Evolutionary conservation across 2,888 invertebrate genomes (phyloP), one percentile per base, ranked within the genome.

Genomic region (Allolobophora icterica): DNA sequence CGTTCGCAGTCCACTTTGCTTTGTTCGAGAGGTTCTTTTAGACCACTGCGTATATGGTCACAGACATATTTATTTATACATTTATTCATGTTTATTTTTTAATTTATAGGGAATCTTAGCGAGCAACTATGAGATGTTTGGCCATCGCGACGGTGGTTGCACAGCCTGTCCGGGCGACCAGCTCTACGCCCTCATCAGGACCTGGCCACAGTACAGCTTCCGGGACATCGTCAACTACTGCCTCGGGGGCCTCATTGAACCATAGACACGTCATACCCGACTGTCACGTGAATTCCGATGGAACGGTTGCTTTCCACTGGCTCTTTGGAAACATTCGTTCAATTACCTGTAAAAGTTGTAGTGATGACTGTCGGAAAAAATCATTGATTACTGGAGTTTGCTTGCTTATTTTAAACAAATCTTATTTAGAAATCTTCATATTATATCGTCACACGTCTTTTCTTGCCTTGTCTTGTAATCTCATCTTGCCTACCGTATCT

Each of bases 81-180:
- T n/a, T n/a, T 11, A 17, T 71, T 71, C 30, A n/a, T 71, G 13
- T 71, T 71, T 71, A n/a, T 13, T 24, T 71, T n/a, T 71, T n/a
- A 1, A 71, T n/a, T 71, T n/a, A n/a, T 24, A 87, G 87, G 87
- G 87, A 87, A 87, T 87, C 8, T n/a, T 87, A 17, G 5, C 87
- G 35, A 38, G 87, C 38, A 35, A 89, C 89, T 91, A 89, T 40
- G 91, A 89, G 52, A 42, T 89, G 89, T 89, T 89, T 38, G 91
- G 91, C 19, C 91, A 91, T 52, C 34, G 91, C 6, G 91, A 91
- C 89, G 91, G 89, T 0, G 89, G 52, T 11, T 91, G 91, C 40
- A 91, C 91, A 34, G 91, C 91, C 52, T 91, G 91, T 35, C 91
- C 91, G 34, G 91, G 91, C n/a, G 91, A 91, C 40, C 42, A 40